Evolutionary conservation across 2,888 invertebrate species (phyloP).

Genomic region (Macaria liturata): DNA sequence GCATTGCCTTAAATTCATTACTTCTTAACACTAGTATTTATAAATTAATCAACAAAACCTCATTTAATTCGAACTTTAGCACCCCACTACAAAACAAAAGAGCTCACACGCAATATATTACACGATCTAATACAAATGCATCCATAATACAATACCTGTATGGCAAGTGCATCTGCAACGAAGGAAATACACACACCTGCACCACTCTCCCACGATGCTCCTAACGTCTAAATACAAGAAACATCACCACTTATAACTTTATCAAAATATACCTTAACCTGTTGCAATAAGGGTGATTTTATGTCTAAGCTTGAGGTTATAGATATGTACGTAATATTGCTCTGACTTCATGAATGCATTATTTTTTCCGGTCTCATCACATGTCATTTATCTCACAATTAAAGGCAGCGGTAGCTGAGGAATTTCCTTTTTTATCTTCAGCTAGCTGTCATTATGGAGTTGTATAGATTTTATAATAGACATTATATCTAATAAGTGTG

Average conservation of each 20-base stretch:
- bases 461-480: not conserved
- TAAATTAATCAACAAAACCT: no score
- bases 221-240: conserved; percentile 28
- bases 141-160: conserved; percentile 19
- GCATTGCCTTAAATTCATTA: no score
- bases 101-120: conserved; percentile 1
- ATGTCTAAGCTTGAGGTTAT: not conserved
- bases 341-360: conserved; percentile 15
- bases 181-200: conserved; percentile 74
- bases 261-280: conserved; percentile 14
- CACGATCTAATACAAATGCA: conserved; percentile 14
- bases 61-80: no score
- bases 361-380: conserved; percentile 23
- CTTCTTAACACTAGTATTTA: no score
- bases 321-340: conserved; percentile 9
- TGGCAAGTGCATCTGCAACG: conserved; percentile 66
- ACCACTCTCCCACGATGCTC: conserved; percentile 71
- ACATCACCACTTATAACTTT: not conserved
- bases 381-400: conserved; percentile 23
- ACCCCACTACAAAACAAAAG: not conserved
- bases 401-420: conserved; percentile 20
- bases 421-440: conserved; percentile 24
- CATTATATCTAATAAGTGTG: no score
- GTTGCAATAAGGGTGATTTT: conserved; percentile 8
- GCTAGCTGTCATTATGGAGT: conserved; percentile 1